Evolutionary conservation across 2,888 invertebrate genomes (phyloP).

Genomic region (Eumacrocentrus americanus): DNA sequence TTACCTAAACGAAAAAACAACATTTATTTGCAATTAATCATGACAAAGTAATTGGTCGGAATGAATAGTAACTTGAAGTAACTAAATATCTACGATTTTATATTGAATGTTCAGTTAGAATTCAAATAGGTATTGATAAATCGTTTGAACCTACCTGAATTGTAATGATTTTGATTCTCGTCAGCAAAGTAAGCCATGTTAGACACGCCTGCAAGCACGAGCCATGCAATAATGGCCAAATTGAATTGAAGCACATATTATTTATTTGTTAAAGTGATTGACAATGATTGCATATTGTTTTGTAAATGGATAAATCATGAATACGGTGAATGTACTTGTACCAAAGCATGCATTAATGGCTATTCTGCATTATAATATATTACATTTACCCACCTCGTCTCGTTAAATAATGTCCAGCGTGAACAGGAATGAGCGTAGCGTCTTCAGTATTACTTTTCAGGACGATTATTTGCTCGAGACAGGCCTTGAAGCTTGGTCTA

Average conservation of each 20-base stretch:
- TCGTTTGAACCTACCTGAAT: constrained; percentile 59
- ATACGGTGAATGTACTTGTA: neutral
- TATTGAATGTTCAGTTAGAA: neutral
- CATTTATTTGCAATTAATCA: neutral
- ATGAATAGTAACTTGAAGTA: neutral
- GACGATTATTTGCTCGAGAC: constrained; percentile 66
- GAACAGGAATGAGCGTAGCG: constrained; percentile 51
- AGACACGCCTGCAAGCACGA: constrained; percentile 72
- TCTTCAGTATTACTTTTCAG: constrained; percentile 53
- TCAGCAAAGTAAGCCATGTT: constrained; percentile 81
- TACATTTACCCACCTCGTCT: constrained; percentile 47
- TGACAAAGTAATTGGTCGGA: neutral
- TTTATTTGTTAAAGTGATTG: constrained; percentile 24
- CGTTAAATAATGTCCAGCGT: constrained; percentile 55
- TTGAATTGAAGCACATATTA: constrained; percentile 43
- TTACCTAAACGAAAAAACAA: constrained; percentile 56
- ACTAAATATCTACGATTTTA: neutral
- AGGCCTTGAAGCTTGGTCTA: constrained; percentile 86
- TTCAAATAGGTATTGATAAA: too few relatives aligned
- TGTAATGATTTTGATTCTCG: constrained; percentile 73
- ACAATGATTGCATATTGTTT: constrained; percentile 7
- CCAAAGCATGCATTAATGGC: constrained; percentile 21
- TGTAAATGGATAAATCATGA: neutral
- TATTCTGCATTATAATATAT: neutral
- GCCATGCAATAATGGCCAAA: constrained; percentile 56